Conservation (phyloP, 1,140 invertebrate species). For the Berghia stephanieae region DNA sequence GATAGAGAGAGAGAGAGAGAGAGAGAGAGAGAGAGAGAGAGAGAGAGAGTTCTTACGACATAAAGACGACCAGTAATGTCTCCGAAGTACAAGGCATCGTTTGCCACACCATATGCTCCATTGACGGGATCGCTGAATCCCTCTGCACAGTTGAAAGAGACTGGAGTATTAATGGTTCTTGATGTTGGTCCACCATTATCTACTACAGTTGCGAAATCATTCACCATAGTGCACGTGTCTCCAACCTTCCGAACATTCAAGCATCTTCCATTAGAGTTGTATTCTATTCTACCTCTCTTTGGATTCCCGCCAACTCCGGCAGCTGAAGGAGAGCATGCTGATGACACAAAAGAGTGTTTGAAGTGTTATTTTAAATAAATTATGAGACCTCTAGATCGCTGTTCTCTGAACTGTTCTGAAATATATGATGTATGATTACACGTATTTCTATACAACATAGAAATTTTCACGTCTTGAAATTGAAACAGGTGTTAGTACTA, state of each 20-base stretch:
- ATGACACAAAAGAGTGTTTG: background rate
- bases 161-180: background rate
- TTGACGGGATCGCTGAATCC: constrained; percentile 35
- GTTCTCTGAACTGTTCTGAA: no score
- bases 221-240: background rate
- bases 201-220: background rate
- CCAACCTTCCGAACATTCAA: background rate
- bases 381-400: no score
- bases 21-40: no score
- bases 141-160: background rate
- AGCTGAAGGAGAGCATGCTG: background rate
- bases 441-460: no score
- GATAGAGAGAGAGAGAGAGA: no score
- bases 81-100: constrained; percentile 44
- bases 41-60: no score
- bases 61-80: constrained; percentile 37
- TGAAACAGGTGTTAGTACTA: no score
- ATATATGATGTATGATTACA: no score
- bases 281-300: background rate
- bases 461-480: no score
- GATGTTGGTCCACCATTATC: background rate
- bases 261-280: background rate
- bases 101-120: constrained; percentile 42
- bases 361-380: no score
- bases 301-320: background rate